phyloP scores from a whole-genome alignment of 1,140 invertebrate genomes.

The Cydia splendana region DNA sequence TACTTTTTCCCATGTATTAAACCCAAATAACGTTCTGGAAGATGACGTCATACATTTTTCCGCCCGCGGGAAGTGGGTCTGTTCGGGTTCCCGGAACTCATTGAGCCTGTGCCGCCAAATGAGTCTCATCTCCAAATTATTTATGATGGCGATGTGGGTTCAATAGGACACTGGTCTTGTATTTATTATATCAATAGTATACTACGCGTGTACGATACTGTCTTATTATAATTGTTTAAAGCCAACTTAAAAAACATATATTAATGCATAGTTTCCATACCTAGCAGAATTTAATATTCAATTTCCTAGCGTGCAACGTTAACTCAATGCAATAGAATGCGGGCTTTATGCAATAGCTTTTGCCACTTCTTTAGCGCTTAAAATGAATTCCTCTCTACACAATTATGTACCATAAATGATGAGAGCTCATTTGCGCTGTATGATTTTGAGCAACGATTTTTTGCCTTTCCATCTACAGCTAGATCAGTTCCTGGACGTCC shows the following conservation, averaged over 20 bases:
- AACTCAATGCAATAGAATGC: not conserved
- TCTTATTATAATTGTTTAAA: not conserved
- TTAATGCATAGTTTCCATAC: not conserved
- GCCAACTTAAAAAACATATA: not conserved
- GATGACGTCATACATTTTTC: too few relatives aligned
- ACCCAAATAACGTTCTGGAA: too few relatives aligned
- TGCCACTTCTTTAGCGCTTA: constrained; percentile 5
- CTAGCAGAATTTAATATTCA: not conserved
- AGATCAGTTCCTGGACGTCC: not conserved
- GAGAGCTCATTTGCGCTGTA: not conserved
- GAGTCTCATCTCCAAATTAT: not conserved
- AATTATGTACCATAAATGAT: not conserved
- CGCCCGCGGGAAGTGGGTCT: too few relatives aligned
- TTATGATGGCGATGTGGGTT: constrained; percentile 16
- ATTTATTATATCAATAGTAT: not conserved
- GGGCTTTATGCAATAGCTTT: not conserved
- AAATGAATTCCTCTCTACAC: not conserved
- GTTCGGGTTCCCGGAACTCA: not conserved
- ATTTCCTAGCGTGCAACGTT: not conserved
- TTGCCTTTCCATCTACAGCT: not conserved
- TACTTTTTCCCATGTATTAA: too few relatives aligned
- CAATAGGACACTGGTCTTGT: not conserved
- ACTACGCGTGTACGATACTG: constrained; percentile 22
- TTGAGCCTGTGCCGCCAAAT: not conserved
- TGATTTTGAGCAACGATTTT: not conserved